A percentile compares a stretch with the other conserved stretches of the same genome.
These are phyloP conservation scores for Takifugu rubripes DNA, from an alignment of 2,797 vertebrate genomes.

Conservation along the genomic window DNA sequence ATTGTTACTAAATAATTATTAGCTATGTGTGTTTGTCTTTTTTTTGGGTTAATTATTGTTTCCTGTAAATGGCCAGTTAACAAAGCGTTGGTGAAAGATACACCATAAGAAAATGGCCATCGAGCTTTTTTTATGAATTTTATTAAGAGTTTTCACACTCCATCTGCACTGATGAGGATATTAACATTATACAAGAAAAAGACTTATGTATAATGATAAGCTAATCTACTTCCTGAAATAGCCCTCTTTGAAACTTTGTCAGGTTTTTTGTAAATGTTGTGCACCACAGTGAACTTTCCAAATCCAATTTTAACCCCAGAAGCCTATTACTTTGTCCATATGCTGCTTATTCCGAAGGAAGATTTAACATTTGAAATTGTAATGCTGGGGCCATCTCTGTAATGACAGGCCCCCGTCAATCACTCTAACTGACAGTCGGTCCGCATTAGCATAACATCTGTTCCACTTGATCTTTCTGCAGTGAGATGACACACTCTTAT, in stretches of 20 bases:
- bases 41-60: no score
- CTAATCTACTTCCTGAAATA: background rate
- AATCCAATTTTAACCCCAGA: conserved; percentile 9
- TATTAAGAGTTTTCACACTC: no score
- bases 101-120: no score
- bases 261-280: background rate
- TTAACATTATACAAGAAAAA: no score
- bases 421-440: conserved; percentile 44
- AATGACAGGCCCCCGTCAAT: conserved; percentile 48
- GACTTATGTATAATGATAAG: background rate
- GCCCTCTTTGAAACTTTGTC: background rate
- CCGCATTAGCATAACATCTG: conserved; percentile 67
- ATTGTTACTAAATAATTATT: no score
- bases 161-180: no score
- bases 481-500: conserved; percentile 31
- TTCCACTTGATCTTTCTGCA: conserved; percentile 39
- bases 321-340: conserved; percentile 27
- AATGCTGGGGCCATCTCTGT: conserved; percentile 22
- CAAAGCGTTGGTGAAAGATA: no score
- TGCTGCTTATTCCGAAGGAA: conserved; percentile 14
- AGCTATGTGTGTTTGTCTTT: no score
- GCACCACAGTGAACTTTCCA: background rate
- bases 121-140: no score
- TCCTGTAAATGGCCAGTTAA: no score
- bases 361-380: conserved; percentile 33